These are phyloP conservation scores for Ericerus pela DNA, from an alignment of 1,140 invertebrate genomes.

Conservation along the genomic window DNA sequence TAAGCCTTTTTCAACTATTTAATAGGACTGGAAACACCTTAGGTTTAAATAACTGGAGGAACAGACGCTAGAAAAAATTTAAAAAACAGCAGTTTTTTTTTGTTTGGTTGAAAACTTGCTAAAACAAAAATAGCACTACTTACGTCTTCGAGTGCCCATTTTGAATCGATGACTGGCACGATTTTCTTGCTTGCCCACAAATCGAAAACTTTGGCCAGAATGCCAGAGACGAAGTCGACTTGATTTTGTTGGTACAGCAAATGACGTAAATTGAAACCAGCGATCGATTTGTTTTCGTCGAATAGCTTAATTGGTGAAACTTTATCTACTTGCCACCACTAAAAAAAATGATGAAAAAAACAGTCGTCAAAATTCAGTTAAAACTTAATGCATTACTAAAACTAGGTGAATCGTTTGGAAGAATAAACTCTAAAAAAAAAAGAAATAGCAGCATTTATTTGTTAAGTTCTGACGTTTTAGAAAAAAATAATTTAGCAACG, in stretches of 20 bases:
- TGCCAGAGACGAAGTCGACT: slow-evolving; percentile 47
- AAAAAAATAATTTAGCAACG: too few species aligned
- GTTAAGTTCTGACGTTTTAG: too few species aligned
- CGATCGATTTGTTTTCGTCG: slow-evolving; percentile 72
- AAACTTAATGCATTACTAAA: neutral
- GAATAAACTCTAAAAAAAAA: too few species aligned
- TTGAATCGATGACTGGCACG: slow-evolving; percentile 66
- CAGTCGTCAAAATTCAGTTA: neutral
- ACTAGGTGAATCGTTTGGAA: too few species aligned
- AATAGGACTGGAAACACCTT: too few species aligned
- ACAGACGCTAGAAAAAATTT: too few species aligned
- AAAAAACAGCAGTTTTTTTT: too few species aligned
- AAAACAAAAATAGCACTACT: slow-evolving; percentile 28
- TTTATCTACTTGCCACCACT: slow-evolving; percentile 88
- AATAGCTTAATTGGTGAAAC: slow-evolving; percentile 73
- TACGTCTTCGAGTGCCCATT: slow-evolving; percentile 73
- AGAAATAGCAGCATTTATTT: too few species aligned
- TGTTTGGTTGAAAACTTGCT: too few species aligned
- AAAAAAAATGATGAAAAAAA: slow-evolving; percentile 23
- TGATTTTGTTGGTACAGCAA: slow-evolving; percentile 65
- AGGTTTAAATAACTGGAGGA: too few species aligned
- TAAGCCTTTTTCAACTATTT: too few species aligned
- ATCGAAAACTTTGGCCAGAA: slow-evolving; percentile 54
- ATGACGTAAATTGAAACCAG: slow-evolving; percentile 69
- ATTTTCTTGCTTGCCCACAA: slow-evolving; percentile 63